phyloP scores from a whole-genome alignment of 2,797 vertebrate genomes.

The Lutjanus argentimaculatus region DNA sequence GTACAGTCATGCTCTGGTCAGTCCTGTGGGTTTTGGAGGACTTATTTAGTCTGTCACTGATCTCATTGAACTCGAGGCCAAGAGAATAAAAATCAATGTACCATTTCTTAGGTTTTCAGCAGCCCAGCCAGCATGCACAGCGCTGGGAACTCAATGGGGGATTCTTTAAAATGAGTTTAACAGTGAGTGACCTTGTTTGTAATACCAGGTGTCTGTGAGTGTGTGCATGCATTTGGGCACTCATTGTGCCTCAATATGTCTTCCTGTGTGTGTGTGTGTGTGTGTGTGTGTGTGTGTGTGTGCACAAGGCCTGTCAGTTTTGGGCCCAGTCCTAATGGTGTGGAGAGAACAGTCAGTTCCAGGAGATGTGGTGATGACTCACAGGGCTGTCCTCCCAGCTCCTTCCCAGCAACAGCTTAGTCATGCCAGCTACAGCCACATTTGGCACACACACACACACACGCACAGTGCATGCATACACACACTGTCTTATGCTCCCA shows the following conservation, averaged over 20 bases:
- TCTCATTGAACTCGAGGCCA: slow-evolving; percentile 66
- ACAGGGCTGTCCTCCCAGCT: slow-evolving; percentile 85
- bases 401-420: slow-evolving; percentile 87
- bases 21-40: slow-evolving; percentile 64
- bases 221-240: slow-evolving; percentile 52
- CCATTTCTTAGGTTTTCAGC: slow-evolving; percentile 59
- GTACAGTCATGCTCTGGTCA: slow-evolving; percentile 74
- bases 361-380: slow-evolving; percentile 87
- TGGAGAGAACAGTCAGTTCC: slow-evolving; percentile 82
- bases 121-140: slow-evolving; percentile 37
- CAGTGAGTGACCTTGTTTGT: slow-evolving; percentile 57
- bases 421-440: slow-evolving; percentile 83
- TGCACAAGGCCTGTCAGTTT: slow-evolving; percentile 61
- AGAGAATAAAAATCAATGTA: slow-evolving; percentile 69
- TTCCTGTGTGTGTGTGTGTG: slow-evolving; percentile 35
- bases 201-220: slow-evolving; percentile 51
- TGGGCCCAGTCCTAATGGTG: slow-evolving; percentile 75
- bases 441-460: slow-evolving; percentile 46
- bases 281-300: slow-evolving; percentile 33
- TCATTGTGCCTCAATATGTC: slow-evolving; percentile 36
- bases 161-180: slow-evolving; percentile 62
- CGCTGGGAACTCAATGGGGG: slow-evolving; percentile 37
- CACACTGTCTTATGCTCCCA: slow-evolving; percentile 16
- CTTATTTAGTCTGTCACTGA: slow-evolving; percentile 72
- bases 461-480: slow-evolving; percentile 33